Percentiles rank a stretch among this genome's conserved stretches.
These are phyloP conservation scores for Periophthalmus magnuspinnatus DNA, from an alignment of 2,797 vertebrate species.

Conservation along the genomic window DNA sequence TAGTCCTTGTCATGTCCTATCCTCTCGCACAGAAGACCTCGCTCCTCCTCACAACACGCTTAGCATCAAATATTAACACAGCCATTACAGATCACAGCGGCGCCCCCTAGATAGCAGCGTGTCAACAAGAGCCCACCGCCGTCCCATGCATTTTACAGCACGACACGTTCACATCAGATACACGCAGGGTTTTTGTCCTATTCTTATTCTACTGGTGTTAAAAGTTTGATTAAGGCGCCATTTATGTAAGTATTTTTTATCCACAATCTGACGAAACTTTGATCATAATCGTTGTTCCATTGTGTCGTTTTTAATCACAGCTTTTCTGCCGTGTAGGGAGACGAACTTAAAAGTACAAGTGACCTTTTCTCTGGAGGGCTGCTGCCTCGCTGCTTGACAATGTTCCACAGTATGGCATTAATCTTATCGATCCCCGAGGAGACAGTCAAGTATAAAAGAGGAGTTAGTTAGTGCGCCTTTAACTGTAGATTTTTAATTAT, in stretches of 20 bases:
- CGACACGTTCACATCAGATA: constrained; percentile 54
- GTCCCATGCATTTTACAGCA: constrained; percentile 38
- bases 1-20: constrained; percentile 59
- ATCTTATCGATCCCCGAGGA: too few species aligned
- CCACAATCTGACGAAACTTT: constrained; percentile 30
- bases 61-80: constrained; percentile 72
- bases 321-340: too few species aligned
- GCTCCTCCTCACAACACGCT: constrained; percentile 62
- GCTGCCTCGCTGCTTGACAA: too few species aligned
- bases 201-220: constrained; percentile 48
- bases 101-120: constrained; percentile 47
- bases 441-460: too few species aligned
- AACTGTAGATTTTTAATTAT: too few species aligned
- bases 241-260: not conserved
- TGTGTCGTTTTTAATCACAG: too few species aligned
- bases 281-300: too few species aligned
- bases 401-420: too few species aligned
- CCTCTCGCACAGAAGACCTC: constrained; percentile 31
- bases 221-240: constrained; percentile 58
- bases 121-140: constrained; percentile 17
- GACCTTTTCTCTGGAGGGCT: too few species aligned
- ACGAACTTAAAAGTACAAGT: too few species aligned
- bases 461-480: too few species aligned
- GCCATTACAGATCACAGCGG: constrained; percentile 71
- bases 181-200: constrained; percentile 32